Percentiles rank a stretch among this genome's conserved stretches.
phyloP scores from a whole-genome alignment of 2,797 vertebrate genomes.

The Chromobotia macracanthus region DNA sequence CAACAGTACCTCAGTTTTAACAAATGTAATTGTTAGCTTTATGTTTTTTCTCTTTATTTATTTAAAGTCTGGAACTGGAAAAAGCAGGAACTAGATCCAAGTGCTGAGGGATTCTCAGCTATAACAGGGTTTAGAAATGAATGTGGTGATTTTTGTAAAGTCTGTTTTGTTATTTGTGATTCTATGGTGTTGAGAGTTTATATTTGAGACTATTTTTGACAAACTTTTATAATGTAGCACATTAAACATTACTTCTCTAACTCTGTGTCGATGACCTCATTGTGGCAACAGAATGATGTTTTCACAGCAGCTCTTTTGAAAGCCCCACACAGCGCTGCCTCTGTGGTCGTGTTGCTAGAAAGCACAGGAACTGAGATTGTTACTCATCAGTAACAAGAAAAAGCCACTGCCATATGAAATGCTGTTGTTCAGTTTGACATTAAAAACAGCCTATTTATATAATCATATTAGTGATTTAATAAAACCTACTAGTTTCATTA shows the following conservation, averaged over 20 bases:
- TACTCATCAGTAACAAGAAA: constrained; percentile 10
- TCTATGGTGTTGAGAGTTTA: constrained; percentile 67
- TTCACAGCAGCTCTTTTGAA: constrained; percentile 10
- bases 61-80: constrained; percentile 61
- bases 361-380: constrained; percentile 52
- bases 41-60: constrained; percentile 44
- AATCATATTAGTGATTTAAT: too few species aligned
- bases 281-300: background rate
- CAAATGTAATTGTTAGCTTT: constrained; percentile 8
- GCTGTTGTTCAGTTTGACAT: constrained; percentile 3
- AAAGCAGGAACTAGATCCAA: constrained; percentile 59
- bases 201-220: constrained; percentile 79
- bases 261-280: background rate
- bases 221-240: constrained; percentile 81
- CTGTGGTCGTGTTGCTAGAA: constrained; percentile 62
- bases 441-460: background rate
- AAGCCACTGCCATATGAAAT: background rate
- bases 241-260: constrained; percentile 72
- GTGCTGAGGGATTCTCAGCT: constrained; percentile 47
- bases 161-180: constrained; percentile 66
- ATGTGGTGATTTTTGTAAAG: constrained; percentile 55
- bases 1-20: constrained; percentile 56
- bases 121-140: constrained; percentile 34
- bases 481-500: too few species aligned
- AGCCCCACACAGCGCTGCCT: constrained; percentile 10